Conservation (phyloP, 2,888 invertebrate genomes). For the Argyra leucocephala region DNA sequence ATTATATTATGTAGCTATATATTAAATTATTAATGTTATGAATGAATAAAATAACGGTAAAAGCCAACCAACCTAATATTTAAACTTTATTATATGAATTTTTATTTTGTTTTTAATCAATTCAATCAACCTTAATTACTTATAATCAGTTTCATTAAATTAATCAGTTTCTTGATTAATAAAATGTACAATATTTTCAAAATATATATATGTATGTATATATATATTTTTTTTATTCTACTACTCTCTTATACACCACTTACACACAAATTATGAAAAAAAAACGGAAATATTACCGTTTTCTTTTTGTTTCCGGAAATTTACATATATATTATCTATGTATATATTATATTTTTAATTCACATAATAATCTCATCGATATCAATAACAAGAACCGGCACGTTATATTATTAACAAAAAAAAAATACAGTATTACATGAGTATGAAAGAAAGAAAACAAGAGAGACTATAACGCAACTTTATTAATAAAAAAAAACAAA, state of each 20-base stretch:
- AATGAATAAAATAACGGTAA: too few relatives aligned
- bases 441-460: too few relatives aligned
- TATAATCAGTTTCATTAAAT: background rate
- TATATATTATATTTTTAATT: background rate
- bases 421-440: background rate
- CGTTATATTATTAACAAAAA: background rate
- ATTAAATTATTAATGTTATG: too few relatives aligned
- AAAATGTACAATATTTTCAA: background rate
- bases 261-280: background rate
- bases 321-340: background rate
- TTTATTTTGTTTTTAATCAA: background rate
- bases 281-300: background rate
- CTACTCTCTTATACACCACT: too few relatives aligned
- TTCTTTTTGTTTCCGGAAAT: background rate
- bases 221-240: background rate
- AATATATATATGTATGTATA: too few relatives aligned
- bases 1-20: too few relatives aligned
- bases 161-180: too few relatives aligned
- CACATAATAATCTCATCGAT: background rate
- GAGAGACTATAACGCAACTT: too few relatives aligned
- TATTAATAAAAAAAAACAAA: background rate
- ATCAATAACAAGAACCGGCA: background rate
- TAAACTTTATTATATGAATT: too few relatives aligned
- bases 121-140: slow-evolving; percentile 3
- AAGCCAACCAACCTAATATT: too few relatives aligned